Conservation (phyloP, 2,797 vertebrate genomes). For the Acomys russatus region DNA sequence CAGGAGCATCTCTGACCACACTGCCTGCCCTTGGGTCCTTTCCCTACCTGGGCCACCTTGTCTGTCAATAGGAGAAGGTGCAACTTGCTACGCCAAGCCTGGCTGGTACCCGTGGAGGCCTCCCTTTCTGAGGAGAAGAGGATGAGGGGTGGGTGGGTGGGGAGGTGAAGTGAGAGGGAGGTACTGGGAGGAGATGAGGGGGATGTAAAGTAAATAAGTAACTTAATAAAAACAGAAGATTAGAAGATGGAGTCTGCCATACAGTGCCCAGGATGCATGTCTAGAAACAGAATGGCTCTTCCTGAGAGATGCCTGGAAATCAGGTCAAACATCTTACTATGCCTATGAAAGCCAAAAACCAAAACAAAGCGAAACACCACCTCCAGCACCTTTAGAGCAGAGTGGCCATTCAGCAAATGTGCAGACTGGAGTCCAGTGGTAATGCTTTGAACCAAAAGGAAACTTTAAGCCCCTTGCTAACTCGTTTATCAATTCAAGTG, state of each 20-base stretch:
- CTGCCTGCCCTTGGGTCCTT: too few relatives aligned
- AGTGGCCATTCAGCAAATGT: not conserved
- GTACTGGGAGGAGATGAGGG: too few relatives aligned
- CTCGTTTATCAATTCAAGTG: not conserved
- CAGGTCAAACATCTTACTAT: not conserved
- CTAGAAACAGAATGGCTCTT: slow-evolving; percentile 2
- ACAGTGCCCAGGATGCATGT: not conserved
- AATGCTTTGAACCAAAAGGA: slow-evolving; percentile 16
- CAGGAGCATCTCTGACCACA: too few relatives aligned
- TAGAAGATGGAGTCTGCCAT: not conserved
- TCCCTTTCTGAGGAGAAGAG: too few relatives aligned
- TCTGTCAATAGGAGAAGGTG: too few relatives aligned
- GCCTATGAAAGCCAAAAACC: not conserved
- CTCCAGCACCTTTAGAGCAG: not conserved
- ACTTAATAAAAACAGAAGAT: not conserved
- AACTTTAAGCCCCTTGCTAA: not conserved
- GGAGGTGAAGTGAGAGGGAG: too few relatives aligned
- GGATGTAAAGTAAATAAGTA: too few relatives aligned
- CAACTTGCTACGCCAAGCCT: too few relatives aligned
- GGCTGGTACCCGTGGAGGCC: too few relatives aligned
- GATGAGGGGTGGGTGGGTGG: too few relatives aligned
- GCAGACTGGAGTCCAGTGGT: not conserved
- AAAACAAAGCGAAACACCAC: not conserved
- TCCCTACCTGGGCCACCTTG: too few relatives aligned
- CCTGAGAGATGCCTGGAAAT: not conserved